phyloP scores from a whole-genome alignment of 2,888 invertebrate genomes.

The Folsomia manolachei region DNA sequence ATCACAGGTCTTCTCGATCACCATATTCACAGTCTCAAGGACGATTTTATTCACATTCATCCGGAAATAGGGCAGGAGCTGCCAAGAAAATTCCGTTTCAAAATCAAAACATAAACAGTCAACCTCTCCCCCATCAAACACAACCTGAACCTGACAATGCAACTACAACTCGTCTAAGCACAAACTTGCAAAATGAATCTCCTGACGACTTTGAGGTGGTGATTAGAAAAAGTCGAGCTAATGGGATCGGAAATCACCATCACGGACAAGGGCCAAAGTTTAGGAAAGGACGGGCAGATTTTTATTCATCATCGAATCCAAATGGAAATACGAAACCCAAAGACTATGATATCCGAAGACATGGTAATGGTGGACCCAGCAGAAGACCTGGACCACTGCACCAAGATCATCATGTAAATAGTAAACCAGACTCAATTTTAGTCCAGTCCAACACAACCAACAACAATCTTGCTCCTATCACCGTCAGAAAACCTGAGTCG shows the following conservation, averaged over 20 bases:
- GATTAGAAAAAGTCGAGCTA: conserved; percentile 6
- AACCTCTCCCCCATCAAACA: background rate
- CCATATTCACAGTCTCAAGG: background rate
- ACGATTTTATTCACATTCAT: background rate
- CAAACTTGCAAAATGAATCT: background rate
- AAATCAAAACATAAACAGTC: background rate
- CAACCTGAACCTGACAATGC: background rate
- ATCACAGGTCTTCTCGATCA: background rate
- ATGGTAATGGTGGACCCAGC: background rate
- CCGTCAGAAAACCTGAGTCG: no score
- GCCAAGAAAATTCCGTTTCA: conserved; percentile 5
- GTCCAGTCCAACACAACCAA: background rate
- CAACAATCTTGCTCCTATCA: background rate
- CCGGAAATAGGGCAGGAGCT: background rate
- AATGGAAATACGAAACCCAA: background rate
- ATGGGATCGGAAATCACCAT: background rate
- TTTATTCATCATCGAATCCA: background rate
- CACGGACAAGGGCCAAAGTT: conserved; percentile 14
- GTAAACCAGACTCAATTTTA: background rate
- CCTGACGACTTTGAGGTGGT: conserved; percentile 16
- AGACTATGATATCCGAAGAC: background rate
- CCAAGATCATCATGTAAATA: background rate
- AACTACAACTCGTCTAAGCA: background rate
- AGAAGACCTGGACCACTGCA: background rate
- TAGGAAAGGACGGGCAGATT: conserved; percentile 5